These are phyloP conservation scores for Matsumyia berberina DNA, from an alignment of 2,888 invertebrate genomes.

Conservation along the genomic window DNA sequence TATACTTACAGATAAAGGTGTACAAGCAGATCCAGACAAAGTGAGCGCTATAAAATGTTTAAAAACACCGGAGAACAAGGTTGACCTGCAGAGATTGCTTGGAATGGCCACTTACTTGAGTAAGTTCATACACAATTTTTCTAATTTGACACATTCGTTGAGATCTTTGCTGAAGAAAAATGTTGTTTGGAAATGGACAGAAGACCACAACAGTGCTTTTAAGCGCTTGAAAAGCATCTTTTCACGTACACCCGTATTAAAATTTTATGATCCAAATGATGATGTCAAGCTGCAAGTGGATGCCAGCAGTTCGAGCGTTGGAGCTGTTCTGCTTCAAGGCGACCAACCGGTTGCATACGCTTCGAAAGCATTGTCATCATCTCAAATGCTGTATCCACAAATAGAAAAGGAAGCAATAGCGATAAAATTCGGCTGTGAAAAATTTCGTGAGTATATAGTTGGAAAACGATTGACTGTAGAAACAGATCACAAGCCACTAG, in stretches of 20 bases:
- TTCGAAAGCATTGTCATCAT: no score
- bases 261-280: conserved; percentile 78
- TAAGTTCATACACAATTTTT: conserved; percentile 74
- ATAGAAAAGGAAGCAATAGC: no score
- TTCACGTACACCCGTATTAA: conserved; percentile 75
- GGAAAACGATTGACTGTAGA: conserved; percentile 1
- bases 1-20: conserved; percentile 77
- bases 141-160: conserved; percentile 56
- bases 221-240: conserved; percentile 35
- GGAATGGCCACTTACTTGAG: conserved; percentile 32
- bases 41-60: conserved; percentile 75
- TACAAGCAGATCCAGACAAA: conserved; percentile 78
- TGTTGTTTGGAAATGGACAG: no score
- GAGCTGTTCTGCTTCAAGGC: no score
- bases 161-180: conserved; percentile 41
- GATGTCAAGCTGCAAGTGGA: conserved; percentile 77
- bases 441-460: no score
- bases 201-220: conserved; percentile 50
- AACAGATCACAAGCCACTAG: conserved; percentile 19
- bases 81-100: conserved; percentile 21
- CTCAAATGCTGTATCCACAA: no score
- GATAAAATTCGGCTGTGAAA: no score
- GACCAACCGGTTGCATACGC: no score
- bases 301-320: conserved; percentile 50
- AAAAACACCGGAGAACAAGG: conserved; percentile 19